Base-by-base conservation (phyloP, 1,140 invertebrate species). In the Apis laboriosa region DNA sequence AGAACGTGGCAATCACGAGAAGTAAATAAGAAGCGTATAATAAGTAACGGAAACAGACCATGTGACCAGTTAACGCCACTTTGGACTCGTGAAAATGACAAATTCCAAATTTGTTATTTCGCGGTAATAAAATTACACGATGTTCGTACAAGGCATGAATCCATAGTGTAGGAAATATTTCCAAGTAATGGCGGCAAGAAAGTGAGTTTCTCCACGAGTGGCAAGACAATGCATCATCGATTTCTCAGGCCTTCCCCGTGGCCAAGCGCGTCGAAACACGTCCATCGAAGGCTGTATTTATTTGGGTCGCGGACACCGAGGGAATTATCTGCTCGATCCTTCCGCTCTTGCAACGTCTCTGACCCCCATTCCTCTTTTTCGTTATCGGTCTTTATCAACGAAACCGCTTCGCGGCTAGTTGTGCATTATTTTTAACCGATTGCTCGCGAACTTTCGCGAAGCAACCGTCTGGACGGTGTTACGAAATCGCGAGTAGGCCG, bases 231-330 rank as follows among this genome's bases (percentile, higher is more conserved):
- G 34, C 60, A 85, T 79, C 83, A 67, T 85, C 72, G 71, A 85
- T 87, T 87, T 87, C 80, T 81, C 83, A 85, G 66, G 72, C 75
- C 60, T 87, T 71, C 81, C 60, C 51, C 64, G 82, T 77, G 63
- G 60, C 66, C 71, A 51, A 73, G 55, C 61, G 9, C 70, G 70
- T 43, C 61, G 61, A 63, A 43, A 12, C 56, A 55, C 58, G 24
- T 66, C 77, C 68, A 83, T 88, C 80, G 86, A 88, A 88, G 87
- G 84, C 68, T 88, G 61, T 80, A 19, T 77, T 77, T 88, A 88
- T 88, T 88, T 88, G 77, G 87, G 87, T 88, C 87, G 87, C 64
- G 86, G 86, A 87, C 86, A 79, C 64, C 84, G 53, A 80, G 67
- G 67, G 56, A 86, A 88, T 87, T 88, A 83, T 77, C 79, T 82